phyloP scores from a whole-genome alignment of 2,113 vertebrate species.

The Urocynchramus pylzowi region DNA sequence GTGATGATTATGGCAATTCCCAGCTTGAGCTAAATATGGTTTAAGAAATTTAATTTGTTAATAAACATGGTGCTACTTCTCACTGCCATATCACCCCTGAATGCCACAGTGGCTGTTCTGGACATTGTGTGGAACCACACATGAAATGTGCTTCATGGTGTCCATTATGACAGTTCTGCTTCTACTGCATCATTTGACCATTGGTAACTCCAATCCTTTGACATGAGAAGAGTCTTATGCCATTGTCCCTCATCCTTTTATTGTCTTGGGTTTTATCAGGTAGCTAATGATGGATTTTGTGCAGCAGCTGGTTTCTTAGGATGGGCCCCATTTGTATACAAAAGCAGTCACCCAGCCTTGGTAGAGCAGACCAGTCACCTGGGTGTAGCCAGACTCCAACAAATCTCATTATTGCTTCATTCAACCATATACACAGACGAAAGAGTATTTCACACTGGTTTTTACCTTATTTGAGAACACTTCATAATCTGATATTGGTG shows the following conservation, averaged over 20 bases:
- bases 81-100: rapidly evolving
- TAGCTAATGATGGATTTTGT: neutral
- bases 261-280: neutral
- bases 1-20: neutral
- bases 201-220: neutral
- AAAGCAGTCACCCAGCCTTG: neutral
- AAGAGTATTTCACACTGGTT: neutral
- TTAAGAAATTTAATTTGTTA: neutral
- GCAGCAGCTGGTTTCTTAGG: neutral
- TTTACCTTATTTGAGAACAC: neutral
- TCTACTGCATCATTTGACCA: neutral
- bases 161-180: neutral
- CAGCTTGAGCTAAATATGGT: neutral
- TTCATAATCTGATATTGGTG: neutral
- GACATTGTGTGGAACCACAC: rapidly evolving
- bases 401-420: neutral
- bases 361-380: neutral
- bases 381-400: neutral
- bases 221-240: neutral
- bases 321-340: neutral
- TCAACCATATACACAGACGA: neutral
- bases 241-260: neutral
- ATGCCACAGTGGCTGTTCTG: neutral
- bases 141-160: neutral
- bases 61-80: neutral